These are phyloP conservation scores for Ianthella basta DNA, from an alignment of 37 sponge, comb jelly and placozoan genomes.

Conservation along the genomic window DNA sequence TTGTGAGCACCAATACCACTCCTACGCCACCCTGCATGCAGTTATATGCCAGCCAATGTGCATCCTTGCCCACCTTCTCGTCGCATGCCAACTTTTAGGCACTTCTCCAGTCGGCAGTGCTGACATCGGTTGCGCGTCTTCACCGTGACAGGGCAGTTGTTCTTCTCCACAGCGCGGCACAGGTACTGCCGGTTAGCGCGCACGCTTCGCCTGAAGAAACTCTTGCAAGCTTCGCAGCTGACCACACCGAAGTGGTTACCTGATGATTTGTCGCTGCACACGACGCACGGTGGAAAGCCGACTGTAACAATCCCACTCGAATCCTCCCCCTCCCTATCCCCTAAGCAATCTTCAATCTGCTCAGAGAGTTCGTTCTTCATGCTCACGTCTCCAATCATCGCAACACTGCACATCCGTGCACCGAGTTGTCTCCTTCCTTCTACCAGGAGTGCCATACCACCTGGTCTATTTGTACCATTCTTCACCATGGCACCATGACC, in stretches of 20 bases:
- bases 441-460: too few species aligned
- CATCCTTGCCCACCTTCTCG: constrained; percentile 78
- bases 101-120: constrained; percentile 93
- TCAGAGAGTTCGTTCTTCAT: not conserved
- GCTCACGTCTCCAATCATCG: constrained; percentile 6
- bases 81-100: constrained; percentile 88
- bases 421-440: too few species aligned
- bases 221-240: constrained; percentile 98
- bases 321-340: not conserved
- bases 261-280: constrained; percentile 90
- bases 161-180: constrained; percentile 92
- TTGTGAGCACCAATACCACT: too few species aligned
- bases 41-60: too few species aligned
- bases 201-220: constrained; percentile 93
- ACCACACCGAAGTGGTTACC: constrained; percentile 95
- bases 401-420: not conserved
- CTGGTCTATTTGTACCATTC: too few species aligned
- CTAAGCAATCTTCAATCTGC: not conserved
- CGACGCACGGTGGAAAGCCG: constrained; percentile 68
- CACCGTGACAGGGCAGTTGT: constrained; percentile 41
- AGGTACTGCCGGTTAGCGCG: constrained; percentile 84
- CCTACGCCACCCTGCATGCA: too few species aligned
- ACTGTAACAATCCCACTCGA: not conserved
- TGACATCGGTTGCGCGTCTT: constrained; percentile 91
- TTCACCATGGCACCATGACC: too few species aligned